Evolutionary conservation across 2,888 invertebrate genomes (phyloP), one percentile per base, ranked within the genome.

Genomic region (Pseudococcus longispinus): DNA sequence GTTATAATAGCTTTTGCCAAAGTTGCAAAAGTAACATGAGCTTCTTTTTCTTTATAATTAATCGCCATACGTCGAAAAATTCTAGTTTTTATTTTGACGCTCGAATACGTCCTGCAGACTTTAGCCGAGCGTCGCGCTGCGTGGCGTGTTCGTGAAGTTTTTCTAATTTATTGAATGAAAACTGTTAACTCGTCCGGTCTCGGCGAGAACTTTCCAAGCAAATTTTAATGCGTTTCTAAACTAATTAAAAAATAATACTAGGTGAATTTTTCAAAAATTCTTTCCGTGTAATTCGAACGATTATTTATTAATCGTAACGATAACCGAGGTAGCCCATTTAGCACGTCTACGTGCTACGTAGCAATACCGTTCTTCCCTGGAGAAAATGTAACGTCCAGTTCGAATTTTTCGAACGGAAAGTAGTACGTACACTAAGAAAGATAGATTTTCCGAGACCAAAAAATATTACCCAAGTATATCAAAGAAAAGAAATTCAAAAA

Each of bases 21-120:
- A 70, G 29, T 26, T 70, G 13, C 29, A 6, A 29, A 70, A 70
- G 70, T 70, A 70, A 70, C 70, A 8, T 18, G 70, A 70, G 70
- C 29, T 70, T 65, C 65, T 65, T 26, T 65, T 29, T 70, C 70
- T 70, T 70, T 32, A 70, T 70, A 70, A 70, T 70, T 70, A 70
- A 70, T 70, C 70, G 70, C 20, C 60, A 32, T 70, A 29, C 70
- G 70, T 70, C 70, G 70, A 26, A 70, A 70, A 70, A 70, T 70
- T 6, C 20, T 60, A 29, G 29, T 18, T 70, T 70, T 70, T 70
- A 70, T 70, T 70, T 70, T 70, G 70, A 70, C 18, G 70, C 5
- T 70, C 29, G 70, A 18, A 70, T 70, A 70, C 70, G 70, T 70
- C 13, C 70, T 15, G 29, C 26, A 70, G 29, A 29, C 70, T 70